Evolutionary conservation across 2,888 invertebrate species (phyloP), one percentile per base, ranked within the genome.

Genomic region (Nasonovia ribisnigri): DNA sequence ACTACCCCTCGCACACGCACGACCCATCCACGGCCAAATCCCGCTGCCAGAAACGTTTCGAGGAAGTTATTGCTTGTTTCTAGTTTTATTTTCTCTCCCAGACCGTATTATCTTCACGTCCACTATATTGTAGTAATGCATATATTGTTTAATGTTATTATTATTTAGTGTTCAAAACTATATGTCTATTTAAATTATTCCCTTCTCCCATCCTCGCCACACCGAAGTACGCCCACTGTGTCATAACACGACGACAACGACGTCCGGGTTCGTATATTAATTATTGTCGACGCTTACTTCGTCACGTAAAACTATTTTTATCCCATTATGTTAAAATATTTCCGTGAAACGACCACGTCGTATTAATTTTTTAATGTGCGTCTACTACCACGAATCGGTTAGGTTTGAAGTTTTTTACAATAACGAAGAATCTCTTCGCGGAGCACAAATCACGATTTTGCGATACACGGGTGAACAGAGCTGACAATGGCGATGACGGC

Each of bases 1-100:
- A n/a, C 77, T 24, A 77, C 8, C 48, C 60, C 2, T 60, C 11
- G 16, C 43, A 13, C 36, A n/a, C 54, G n/a, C 4, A 26, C 91
- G 4, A 77, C 36, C 77, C 77, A 0, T 36, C 3, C 26, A 6
- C 0, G 16, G n/a, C 67, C 84, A 60, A 60, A 16, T 43, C 60
- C n/a, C 29, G 8, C 43, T 60, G n/a, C n/a, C 60, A 60, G n/a
- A 86, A 86, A 57, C 26, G 91, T 86, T 86, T 91, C 46, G 16
- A 46, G 11, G 24, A 92, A 92, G 16, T 92, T 87, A 77, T 77
- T 36, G 67, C 67, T 77, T 77, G 77, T 77, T 77, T 77, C 36
- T 77, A 67, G n/a, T 67, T 16, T 67, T 67, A 77, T 77, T 77
- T 36, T 24, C 77, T 77, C 36, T 77, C 20, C 20, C 77, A 20